Conservation (phyloP, 2,888 invertebrate species). For the Caenorhabditis zanzibari region DNA sequence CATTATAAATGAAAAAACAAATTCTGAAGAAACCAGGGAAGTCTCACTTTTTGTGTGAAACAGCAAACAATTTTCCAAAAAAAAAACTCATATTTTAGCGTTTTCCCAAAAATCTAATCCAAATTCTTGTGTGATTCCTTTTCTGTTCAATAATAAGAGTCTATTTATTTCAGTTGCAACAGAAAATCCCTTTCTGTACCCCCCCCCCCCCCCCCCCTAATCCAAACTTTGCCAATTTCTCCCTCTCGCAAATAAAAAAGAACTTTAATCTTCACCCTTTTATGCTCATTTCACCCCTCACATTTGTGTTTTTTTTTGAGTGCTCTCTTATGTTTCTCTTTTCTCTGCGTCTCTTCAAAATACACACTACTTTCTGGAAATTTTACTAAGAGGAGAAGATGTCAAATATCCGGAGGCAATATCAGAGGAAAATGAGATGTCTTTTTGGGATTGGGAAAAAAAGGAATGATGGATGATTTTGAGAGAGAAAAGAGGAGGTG, state of each 20-base stretch:
- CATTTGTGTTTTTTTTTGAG: conserved; percentile 7
- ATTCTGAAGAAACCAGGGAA: too few relatives aligned
- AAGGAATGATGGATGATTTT: conserved; percentile 36
- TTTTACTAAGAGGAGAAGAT: conserved; percentile 17
- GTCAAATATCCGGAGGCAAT: conserved; percentile 51
- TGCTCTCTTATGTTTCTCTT: conserved; percentile 22
- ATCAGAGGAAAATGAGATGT: conserved; percentile 11
- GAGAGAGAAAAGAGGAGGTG: background rate
- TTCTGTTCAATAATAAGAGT: background rate
- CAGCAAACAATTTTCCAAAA: too few relatives aligned
- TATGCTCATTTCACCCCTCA: conserved; percentile 13
- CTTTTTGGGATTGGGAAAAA: background rate
- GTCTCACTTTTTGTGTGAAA: too few relatives aligned
- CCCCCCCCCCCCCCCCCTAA: background rate
- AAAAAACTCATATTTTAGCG: too few relatives aligned
- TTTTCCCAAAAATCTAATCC: too few relatives aligned
- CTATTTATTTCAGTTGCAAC: background rate
- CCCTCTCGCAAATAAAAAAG: background rate
- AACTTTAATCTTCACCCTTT: conserved; percentile 37
- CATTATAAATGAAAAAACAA: too few relatives aligned
- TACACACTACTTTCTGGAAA: conserved; percentile 5
- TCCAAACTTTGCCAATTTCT: conserved; percentile 29
- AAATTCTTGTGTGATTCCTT: too few relatives aligned
- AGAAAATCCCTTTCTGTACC: background rate
- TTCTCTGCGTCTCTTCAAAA: conserved; percentile 17